Evolutionary conservation across 2,888 invertebrate genomes (phyloP).

Genomic region (Lottia gigantea): DNA sequence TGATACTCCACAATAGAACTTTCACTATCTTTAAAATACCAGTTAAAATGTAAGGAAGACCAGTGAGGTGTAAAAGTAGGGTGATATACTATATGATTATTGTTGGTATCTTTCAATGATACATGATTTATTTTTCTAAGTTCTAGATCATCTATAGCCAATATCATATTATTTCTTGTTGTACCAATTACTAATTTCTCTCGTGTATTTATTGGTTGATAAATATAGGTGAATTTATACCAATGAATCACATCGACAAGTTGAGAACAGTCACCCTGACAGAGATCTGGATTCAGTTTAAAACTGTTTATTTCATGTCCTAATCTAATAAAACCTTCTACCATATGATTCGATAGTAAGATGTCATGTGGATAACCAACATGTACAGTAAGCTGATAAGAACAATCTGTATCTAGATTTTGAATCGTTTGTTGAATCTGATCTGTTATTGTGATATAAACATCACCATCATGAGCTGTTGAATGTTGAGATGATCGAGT

Average conservation of each 20-base stretch:
- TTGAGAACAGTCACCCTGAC: slow-evolving; percentile 22
- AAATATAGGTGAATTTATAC: slow-evolving; percentile 17
- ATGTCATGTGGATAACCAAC: slow-evolving; percentile 22
- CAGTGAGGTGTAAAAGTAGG: slow-evolving; percentile 25
- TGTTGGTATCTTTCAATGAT: neutral
- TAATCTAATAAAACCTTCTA: slow-evolving; percentile 27
- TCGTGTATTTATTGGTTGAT: neutral
- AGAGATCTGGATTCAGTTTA: slow-evolving; percentile 25
- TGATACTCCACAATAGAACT: slow-evolving; percentile 25
- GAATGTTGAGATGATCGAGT: neutral
- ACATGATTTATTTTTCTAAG: slow-evolving; percentile 16
- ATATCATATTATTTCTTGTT: neutral
- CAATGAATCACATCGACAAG: slow-evolving; percentile 26
- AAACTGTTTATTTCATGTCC: slow-evolving; percentile 25
- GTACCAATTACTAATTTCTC: neutral
- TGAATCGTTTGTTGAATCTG: neutral
- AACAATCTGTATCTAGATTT: neutral
- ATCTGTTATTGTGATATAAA: neutral
- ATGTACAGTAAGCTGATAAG: slow-evolving; percentile 17
- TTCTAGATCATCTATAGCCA: slow-evolving; percentile 19
- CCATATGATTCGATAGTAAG: neutral
- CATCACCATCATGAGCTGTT: neutral
- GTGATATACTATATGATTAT: neutral
- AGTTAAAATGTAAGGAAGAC: slow-evolving; percentile 25
- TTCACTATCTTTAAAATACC: slow-evolving; percentile 27